A percentile compares a stretch with the other conserved stretches of the same genome.
Conservation (phyloP, 2,113 vertebrate species). For the Myotis lucifugus region DNA sequence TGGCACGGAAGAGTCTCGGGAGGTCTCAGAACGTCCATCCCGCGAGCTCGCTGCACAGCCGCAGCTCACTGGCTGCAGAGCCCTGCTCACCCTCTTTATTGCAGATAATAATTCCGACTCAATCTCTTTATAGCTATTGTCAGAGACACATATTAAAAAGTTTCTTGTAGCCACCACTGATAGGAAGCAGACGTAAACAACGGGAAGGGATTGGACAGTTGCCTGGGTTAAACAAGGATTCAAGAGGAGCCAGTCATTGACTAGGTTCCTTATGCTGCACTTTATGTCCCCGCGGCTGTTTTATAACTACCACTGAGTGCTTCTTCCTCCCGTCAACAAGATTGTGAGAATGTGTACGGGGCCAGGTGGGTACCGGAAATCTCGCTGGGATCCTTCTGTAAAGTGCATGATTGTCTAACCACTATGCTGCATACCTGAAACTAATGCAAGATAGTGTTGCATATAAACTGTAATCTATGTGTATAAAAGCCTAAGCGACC, state of each 20-base stretch:
- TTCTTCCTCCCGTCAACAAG: neutral
- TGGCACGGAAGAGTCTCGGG: neutral
- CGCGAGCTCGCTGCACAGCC: neutral
- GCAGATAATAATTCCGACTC: conserved; percentile 5
- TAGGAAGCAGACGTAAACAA: neutral
- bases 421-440: neutral
- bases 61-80: accelerated
- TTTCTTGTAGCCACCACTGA: neutral
- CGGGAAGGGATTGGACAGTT: neutral
- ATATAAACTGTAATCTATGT: neutral
- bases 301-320: neutral
- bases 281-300: accelerated
- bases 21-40: neutral
- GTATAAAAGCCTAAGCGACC: too few relatives aligned
- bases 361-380: neutral
- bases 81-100: neutral
- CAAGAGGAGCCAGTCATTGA: neutral
- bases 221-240: neutral
- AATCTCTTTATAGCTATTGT: neutral
- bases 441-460: neutral
- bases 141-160: neutral
- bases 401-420: neutral
- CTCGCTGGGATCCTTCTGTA: neutral
- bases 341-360: neutral
- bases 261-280: accelerated